Base-by-base conservation (phyloP, 2,888 invertebrate genomes). In the Salticus scenicus region DNA sequence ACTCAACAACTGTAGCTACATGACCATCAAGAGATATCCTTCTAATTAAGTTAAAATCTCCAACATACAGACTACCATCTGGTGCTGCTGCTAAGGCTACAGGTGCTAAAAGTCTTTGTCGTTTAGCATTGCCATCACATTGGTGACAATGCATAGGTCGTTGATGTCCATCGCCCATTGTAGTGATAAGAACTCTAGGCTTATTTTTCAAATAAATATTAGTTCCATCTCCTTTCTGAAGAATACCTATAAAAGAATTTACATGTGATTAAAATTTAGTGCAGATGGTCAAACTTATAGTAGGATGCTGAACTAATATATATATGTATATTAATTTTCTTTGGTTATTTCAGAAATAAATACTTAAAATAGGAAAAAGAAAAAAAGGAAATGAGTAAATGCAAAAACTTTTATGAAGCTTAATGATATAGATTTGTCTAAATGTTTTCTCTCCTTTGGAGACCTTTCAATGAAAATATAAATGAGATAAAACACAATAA, bases 141-240 rank as follows among this genome's bases (percentile, higher is more conserved):
- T 92, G 91, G n/a, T 96, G 95, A 91, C 97, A 97, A 89, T 95
- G 94, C 42, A 98, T 92, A 2, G 95, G 94, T 67, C 98, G 93
- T 90, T 97, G 96, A 76, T 96, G 93, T 0, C 97, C 97, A 20
- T 96, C 97, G 20, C 98, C 98, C 95, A 98, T 96, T 0, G 97
- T 95, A 66, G 97, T 97, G 5, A 91, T 95, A 7, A 98, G 95
- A 57, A 92, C 91, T 86, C 91, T 90, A 0, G 91, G 91, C 87
- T 97, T 96, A 90, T 96, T 96, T 90, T 97, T 98, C 92, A 99
- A 94, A 91, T 98, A 98, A 42, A 98, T 93, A 64, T 97, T 95
- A 1, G 97, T 96, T 77, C 99, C 99, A 90, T 98, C 98, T 51
- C 99, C 99, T 91, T 98, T 98, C 91, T 99, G 98, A 66, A 99